A percentile compares a stretch with the other conserved stretches of the same genome.
Evolutionary conservation across 37 sponge, comb jelly and placozoan species (phyloP).

Genomic region (Hexactinellida sp.): DNA sequence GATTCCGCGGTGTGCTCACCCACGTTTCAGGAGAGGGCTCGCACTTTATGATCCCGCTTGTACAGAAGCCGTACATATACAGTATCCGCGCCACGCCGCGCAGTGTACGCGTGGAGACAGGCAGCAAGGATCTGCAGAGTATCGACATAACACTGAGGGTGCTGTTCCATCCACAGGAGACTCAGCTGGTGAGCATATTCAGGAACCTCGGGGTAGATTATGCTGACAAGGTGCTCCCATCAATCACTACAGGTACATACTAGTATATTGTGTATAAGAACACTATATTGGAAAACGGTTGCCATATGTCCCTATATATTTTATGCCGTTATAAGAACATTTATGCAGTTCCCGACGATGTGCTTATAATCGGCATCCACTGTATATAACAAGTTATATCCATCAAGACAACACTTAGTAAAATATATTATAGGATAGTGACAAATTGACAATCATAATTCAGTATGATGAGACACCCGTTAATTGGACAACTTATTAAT

Average conservation of each 20-base stretch:
- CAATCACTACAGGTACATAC: slow-evolving; percentile 64
- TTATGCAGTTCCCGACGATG: no score
- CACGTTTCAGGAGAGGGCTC: slow-evolving; percentile 81
- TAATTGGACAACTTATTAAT: no score
- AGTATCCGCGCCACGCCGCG: slow-evolving; percentile 79
- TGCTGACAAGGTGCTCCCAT: slow-evolving; percentile 78
- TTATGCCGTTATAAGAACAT: no score
- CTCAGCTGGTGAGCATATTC: slow-evolving; percentile 61
- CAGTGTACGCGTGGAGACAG: slow-evolving; percentile 71
- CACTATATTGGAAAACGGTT: no score
- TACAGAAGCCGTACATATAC: slow-evolving; percentile 78
- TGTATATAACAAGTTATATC: no score
- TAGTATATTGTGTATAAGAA: no score
- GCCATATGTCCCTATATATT: no score
- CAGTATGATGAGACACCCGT: no score
- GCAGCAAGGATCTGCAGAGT: slow-evolving; percentile 92
- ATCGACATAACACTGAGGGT: slow-evolving; percentile 90
- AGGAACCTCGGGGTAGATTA: slow-evolving; percentile 72
- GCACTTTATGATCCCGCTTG: slow-evolving; percentile 74
- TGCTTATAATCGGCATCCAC: no score
- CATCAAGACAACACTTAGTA: no score
- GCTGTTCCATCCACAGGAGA: slow-evolving; percentile 65
- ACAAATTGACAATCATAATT: no score
- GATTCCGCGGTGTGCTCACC: slow-evolving; percentile 64
- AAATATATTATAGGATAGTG: no score